Base-by-base conservation (phyloP, 2,888 invertebrate genomes). In the Venusia cambrica region DNA sequence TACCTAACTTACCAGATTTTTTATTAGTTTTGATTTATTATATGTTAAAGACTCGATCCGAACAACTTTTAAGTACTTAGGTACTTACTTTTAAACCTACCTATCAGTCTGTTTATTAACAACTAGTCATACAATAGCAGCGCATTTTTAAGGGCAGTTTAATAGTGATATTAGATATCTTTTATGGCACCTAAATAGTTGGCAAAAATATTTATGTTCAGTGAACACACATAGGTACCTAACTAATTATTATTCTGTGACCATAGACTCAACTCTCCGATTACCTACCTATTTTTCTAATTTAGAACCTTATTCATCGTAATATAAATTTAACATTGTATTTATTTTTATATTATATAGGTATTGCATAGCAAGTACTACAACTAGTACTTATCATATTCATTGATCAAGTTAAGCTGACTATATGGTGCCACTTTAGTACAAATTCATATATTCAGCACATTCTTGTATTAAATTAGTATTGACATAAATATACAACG, bases 91-190 rank as follows among this genome's bases (percentile, higher is more conserved):
- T 24, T 20, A 7, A 31, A 20, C 33, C 32, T 27, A 29, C 18
- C 15, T 31, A 17, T 41, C 62, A 62, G 67, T 67, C 57, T 63
- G 58, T 49, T 48, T 45, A 58, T 62, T 51, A 42, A 50, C 67
- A 71, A 63, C 81, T 83, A 83, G 81, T 83, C 81, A 83, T 60
- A 62, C 70, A 73, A 73, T 65, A 76, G 70, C 71, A 76, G 72
- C 72, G 57, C 57, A 59, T 65, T 62, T 65, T 70, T 67, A 71
- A 73, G 71, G 57, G 53, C 62, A 62, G 58, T 59, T 53, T 55
- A 50, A 49, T 51, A 67, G 59, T 70, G 62, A 68, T 66, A 66
- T 61, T 25, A 25, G 12, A 24, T 20, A 24, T n/a, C 7, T 9
- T 25, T 31, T 8, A 14, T 25, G 13, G 9, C 13, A 11, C 13